Conservation (phyloP, 2,113 vertebrate genomes). For the Poeciliopsis retropinna region DNA sequence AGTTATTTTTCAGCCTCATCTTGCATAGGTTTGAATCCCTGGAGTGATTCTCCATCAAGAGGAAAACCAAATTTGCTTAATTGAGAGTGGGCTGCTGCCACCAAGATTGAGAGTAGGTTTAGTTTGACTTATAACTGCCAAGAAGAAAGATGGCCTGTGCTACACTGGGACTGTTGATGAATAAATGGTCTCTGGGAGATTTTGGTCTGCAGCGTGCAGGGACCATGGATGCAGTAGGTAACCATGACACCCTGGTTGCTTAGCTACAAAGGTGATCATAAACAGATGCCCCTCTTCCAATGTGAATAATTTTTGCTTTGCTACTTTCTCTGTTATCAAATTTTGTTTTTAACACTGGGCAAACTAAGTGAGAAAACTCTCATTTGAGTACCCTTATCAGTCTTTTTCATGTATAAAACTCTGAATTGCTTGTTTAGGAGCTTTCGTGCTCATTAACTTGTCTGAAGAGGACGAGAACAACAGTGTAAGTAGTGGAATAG, state of each 20-base stretch:
- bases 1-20: constrained; percentile 44
- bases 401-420: constrained; percentile 6
- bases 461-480: constrained; percentile 21
- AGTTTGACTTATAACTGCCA: constrained; percentile 14
- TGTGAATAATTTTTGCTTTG: constrained; percentile 31
- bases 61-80: constrained; percentile 23
- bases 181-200: constrained; percentile 23
- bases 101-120: background rate
- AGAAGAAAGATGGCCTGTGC: constrained; percentile 21
- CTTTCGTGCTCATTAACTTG: constrained; percentile 36
- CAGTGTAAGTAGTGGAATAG: constrained; percentile 21
- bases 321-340: background rate
- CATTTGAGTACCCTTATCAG: constrained; percentile 12
- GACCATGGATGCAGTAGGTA: constrained; percentile 53
- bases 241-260: constrained; percentile 65
- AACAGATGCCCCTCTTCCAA: constrained; percentile 35
- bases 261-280: constrained; percentile 52
- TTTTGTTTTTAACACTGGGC: background rate
- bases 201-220: constrained; percentile 21
- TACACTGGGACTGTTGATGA: constrained; percentile 27
- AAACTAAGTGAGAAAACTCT: constrained; percentile 21
- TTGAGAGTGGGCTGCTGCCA: constrained; percentile 35
- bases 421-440: constrained; percentile 2
- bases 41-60: constrained; percentile 13
- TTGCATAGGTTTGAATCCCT: constrained; percentile 37